These are phyloP conservation scores for Lymantria monacha DNA, from an alignment of 2,888 invertebrate species.

Conservation along the genomic window DNA sequence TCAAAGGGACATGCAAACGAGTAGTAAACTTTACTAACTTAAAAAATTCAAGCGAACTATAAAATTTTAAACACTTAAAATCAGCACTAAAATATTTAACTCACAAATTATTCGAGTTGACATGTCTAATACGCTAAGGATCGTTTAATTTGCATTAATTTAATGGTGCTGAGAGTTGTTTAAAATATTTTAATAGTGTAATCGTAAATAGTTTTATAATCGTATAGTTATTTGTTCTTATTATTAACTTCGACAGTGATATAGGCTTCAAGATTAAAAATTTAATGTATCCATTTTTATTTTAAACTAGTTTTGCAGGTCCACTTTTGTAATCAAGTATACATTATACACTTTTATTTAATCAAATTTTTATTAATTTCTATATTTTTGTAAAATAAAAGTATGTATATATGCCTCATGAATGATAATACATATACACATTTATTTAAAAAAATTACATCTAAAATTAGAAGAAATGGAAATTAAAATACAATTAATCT, in stretches of 20 bases:
- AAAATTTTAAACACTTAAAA: constrained; percentile 37
- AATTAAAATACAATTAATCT: too few species aligned
- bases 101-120: constrained; percentile 49
- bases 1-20: constrained; percentile 43
- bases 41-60: constrained; percentile 38
- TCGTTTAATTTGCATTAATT: constrained; percentile 43
- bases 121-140: constrained; percentile 34
- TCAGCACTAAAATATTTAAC: constrained; percentile 38
- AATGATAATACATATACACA: too few species aligned
- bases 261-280: constrained; percentile 15
- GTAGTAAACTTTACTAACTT: constrained; percentile 52
- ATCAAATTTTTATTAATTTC: too few species aligned
- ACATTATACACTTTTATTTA: too few species aligned
- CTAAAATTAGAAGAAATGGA: too few species aligned
- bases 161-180: constrained; percentile 39
- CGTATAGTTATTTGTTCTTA: constrained; percentile 25
- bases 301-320: too few species aligned
- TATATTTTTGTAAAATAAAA: too few species aligned
- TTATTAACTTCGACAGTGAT: constrained; percentile 19
- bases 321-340: too few species aligned
- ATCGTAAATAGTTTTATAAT: constrained; percentile 40
- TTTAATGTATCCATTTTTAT: too few species aligned
- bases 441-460: too few species aligned
- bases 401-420: too few species aligned
- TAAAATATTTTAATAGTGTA: constrained; percentile 40